A percentile compares a stretch with the other conserved stretches of the same genome.
Evolutionary conservation across 2,113 vertebrate genomes (phyloP).

Genomic region (Sigmodon hispidus): DNA sequence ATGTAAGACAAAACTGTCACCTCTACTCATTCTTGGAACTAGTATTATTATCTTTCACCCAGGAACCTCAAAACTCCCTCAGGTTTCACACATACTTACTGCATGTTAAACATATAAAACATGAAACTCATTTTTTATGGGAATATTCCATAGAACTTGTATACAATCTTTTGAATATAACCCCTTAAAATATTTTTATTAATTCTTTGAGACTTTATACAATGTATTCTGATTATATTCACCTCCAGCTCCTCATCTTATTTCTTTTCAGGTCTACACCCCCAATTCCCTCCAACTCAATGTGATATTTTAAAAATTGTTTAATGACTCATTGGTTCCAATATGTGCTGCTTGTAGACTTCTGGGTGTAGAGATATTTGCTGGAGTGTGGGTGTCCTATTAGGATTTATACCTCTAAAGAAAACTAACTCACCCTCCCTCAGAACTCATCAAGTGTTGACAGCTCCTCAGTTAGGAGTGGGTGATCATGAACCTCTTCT

Average conservation of each 20-base stretch:
- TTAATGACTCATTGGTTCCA: not conserved
- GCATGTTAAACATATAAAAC: slow-evolving; percentile 20
- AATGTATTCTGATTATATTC: not conserved
- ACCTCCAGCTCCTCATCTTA: not conserved
- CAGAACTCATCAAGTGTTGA: not conserved
- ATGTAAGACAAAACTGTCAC: slow-evolving; percentile 20
- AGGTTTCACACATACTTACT: slow-evolving; percentile 21
- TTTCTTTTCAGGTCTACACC: not conserved
- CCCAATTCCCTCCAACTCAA: not conserved
- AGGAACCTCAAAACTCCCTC: slow-evolving; percentile 22
- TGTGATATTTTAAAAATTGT: not conserved
- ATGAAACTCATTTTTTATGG: not conserved
- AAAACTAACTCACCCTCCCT: not conserved
- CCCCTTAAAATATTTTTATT: not conserved
- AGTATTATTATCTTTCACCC: not conserved
- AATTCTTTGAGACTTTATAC: not conserved
- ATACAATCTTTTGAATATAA: not conserved
- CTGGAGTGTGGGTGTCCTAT: not conserved
- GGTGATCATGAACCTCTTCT: not conserved
- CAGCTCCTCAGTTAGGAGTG: not conserved
- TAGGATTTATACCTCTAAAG: not conserved
- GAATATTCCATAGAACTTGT: slow-evolving; percentile 11
- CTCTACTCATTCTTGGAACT: slow-evolving; percentile 32
- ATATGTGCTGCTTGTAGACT: not conserved
- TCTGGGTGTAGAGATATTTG: not conserved